Evolutionary conservation across 2,888 invertebrate genomes (phyloP), one percentile per base, ranked within the genome.

Genomic region (Apantesis nais): DNA sequence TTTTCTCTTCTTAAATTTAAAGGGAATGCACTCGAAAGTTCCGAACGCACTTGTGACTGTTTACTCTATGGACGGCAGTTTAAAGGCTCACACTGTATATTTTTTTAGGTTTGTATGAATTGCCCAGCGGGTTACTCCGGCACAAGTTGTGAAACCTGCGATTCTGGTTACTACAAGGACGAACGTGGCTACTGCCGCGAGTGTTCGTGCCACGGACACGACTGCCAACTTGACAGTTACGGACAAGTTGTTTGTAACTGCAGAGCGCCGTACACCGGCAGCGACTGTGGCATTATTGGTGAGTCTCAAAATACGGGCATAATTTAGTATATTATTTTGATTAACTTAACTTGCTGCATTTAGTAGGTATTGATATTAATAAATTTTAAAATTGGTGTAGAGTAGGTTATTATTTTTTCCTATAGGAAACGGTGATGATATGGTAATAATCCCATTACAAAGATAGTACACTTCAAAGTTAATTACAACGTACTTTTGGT

Each of bases 91-190:
- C n/a, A 0, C n/a, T n/a, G 29, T 9, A 16, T n/a, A n/a, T 9
- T 31, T 44, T 60, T 48, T 7, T 29, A 62, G 58, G 25, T 68
- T 19, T 62, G 62, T 29, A 55, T 63, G 55, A 64, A 58, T 37
- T 99, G 99, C 86, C 98, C 98, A 0, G 85, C 91, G 0, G 98
- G 98, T 1, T 98, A 98, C 85, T 93, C 93, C 16, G 99, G 99
- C 69, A 96, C 97, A 0, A 98, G 98, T 67, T 99, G 99, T 86
- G 98, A 99, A 90, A 92, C 87, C 11, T 98, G 98, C 85, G 92
- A 96, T 0, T 86, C 96, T 0, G 96, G 97, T 19, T 97, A 96
- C 89, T 98, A 98, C 89, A 96, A 97, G 71, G 97, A 98, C 80
- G 90, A 90, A 0, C 94, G 91, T 67, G 96, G 96, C 16, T 90